Evolutionary conservation across 1,140 invertebrate genomes (phyloP).

Genomic region (Sweltsa coloradensis): DNA sequence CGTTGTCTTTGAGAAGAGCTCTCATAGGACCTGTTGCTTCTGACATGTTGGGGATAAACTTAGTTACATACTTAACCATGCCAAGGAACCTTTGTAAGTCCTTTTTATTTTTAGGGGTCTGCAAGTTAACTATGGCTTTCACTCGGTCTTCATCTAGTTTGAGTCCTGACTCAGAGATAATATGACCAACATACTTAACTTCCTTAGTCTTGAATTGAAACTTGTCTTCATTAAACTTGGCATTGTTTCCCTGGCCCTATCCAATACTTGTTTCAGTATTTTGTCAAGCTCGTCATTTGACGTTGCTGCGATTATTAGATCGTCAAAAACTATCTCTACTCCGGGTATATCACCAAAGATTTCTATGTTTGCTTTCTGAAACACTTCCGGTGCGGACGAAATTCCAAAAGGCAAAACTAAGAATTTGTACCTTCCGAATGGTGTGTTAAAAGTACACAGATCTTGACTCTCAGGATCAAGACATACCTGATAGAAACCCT

Average conservation of each 20-base stretch:
- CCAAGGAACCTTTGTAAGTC: slow-evolving; percentile 14
- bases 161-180: slow-evolving; percentile 25
- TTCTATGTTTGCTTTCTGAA: slow-evolving; percentile 12
- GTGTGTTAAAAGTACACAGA: slow-evolving; percentile 32
- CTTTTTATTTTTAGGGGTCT: slow-evolving; percentile 13
- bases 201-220: slow-evolving; percentile 17
- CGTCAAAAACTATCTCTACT: slow-evolving; percentile 26
- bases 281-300: slow-evolving; percentile 9
- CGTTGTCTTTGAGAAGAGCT: slow-evolving; percentile 15
- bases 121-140: slow-evolving; percentile 22
- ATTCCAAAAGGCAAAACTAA: slow-evolving; percentile 31
- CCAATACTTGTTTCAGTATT: slow-evolving; percentile 15
- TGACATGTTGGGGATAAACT: slow-evolving; percentile 13
- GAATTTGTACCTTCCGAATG: slow-evolving; percentile 30
- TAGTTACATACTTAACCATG: slow-evolving; percentile 9
- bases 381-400: slow-evolving; percentile 24
- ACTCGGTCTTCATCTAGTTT: slow-evolving; percentile 22
- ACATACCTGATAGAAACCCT: slow-evolving; percentile 30
- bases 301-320: slow-evolving; percentile 23
- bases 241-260: slow-evolving; percentile 15
- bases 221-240: slow-evolving; percentile 23
- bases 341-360: slow-evolving; percentile 22
- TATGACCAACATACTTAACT: slow-evolving; percentile 26
- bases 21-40: slow-evolving; percentile 12
- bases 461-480: slow-evolving; percentile 25